Conservation (phyloP, 1,140 invertebrate genomes). For the Drosophila nikananu region DNA sequence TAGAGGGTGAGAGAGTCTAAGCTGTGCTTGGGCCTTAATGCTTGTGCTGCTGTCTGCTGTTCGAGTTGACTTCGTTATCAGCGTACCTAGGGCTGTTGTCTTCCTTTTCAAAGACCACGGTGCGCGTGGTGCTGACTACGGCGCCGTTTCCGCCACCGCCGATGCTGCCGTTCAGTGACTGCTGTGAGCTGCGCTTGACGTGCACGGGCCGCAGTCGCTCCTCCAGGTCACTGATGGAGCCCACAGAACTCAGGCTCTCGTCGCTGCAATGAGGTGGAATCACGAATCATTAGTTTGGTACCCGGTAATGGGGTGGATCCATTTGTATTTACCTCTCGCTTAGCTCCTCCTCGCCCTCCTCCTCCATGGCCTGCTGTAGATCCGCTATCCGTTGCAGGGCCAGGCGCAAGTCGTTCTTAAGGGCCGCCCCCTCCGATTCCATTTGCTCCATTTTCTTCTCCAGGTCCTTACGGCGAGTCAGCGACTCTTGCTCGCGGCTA, state of each 20-base stretch:
- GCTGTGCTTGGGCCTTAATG: conserved; percentile 62
- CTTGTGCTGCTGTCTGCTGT: conserved; percentile 77
- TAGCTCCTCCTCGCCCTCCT: conserved; percentile 89
- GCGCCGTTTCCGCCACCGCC: conserved; percentile 18
- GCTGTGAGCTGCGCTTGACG: conserved; percentile 73
- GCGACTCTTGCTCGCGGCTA: conserved; percentile 90
- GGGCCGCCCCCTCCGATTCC: conserved; percentile 88
- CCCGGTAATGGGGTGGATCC: fast-evolving
- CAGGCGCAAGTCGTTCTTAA: conserved; percentile 90
- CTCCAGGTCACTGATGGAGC: conserved; percentile 79
- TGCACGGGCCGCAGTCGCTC: conserved; percentile 77
- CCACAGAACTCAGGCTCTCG: conserved; percentile 78
- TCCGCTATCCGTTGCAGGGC: conserved; percentile 94
- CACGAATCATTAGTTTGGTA: not conserved
- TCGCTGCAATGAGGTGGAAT: conserved; percentile 54
- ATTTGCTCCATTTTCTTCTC: conserved; percentile 90
- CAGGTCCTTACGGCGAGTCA: conserved; percentile 89
- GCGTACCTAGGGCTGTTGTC: conserved; percentile 85
- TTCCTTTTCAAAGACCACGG: conserved; percentile 80
- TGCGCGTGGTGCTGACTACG: conserved; percentile 69
- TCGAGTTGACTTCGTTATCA: conserved; percentile 77
- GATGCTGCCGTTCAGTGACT: conserved; percentile 64
- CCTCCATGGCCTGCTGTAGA: conserved; percentile 93
- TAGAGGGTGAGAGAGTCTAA: conserved; percentile 58
- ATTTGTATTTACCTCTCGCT: conserved; percentile 87